A percentile compares a stretch with the other conserved stretches of the same genome.
These are phyloP conservation scores for Cremastobaeus sp. DNA, from an alignment of 2,888 invertebrate genomes.

Conservation along the genomic window DNA sequence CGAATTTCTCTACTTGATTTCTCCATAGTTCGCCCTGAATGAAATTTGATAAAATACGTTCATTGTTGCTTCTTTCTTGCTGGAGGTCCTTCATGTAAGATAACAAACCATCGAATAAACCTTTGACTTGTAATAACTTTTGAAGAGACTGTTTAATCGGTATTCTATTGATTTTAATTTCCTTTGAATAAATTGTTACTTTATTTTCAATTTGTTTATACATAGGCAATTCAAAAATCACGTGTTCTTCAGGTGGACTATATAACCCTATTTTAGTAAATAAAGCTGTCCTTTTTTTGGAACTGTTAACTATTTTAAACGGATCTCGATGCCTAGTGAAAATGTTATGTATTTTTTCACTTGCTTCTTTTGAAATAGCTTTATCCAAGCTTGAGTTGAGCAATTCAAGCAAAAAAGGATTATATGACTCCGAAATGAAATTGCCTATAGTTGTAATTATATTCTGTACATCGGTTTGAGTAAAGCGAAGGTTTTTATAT, in stretches of 20 bases:
- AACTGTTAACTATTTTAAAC: conserved; percentile 9
- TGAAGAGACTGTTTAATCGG: conserved; percentile 7
- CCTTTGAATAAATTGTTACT: not conserved
- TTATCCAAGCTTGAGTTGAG: not conserved
- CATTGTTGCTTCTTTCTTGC: not conserved
- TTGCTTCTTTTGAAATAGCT: conserved; percentile 14
- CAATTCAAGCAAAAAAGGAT: not conserved
- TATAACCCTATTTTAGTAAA: not conserved
- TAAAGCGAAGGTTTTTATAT: not conserved
- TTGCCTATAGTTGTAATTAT: not conserved
- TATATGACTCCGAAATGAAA: not conserved
- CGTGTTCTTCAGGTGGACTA: not conserved
- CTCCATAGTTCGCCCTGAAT: conserved; percentile 13
- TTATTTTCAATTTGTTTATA: conserved; percentile 1
- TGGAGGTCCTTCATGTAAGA: conserved; percentile 6
- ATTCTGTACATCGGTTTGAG: not conserved
- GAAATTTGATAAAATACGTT: conserved; percentile 1
- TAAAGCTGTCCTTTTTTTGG: conserved; percentile 5
- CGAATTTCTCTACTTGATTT: not conserved
- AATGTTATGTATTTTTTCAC: conserved; percentile 4
- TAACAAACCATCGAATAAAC: conserved; percentile 5
- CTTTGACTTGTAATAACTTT: conserved; percentile 12
- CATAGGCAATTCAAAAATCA: not conserved
- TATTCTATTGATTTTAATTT: conserved; percentile 3
- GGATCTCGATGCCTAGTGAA: conserved; percentile 4